Evolutionary conservation across 2,797 vertebrate species (phyloP).

Genomic region (Sebastes iracundus): DNA sequence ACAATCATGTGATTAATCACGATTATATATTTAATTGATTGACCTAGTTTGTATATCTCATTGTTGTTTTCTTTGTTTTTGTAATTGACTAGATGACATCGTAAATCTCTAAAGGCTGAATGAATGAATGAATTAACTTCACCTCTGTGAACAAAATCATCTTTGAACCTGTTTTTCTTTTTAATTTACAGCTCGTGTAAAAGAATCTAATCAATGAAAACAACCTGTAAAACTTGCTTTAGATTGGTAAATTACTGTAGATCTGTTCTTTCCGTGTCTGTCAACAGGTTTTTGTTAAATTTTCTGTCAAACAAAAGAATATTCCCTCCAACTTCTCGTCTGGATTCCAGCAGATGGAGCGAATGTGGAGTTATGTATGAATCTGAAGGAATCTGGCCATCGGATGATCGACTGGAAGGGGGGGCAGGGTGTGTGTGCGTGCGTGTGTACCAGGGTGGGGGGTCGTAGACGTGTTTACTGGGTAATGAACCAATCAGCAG

Average conservation of each 20-base stretch:
- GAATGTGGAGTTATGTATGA: slow-evolving; percentile 15
- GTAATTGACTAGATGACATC: no score
- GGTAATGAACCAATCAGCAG: slow-evolving; percentile 75
- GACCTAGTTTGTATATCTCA: no score
- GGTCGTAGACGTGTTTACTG: slow-evolving; percentile 60
- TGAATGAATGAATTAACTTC: no score
- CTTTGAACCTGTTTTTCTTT: not conserved
- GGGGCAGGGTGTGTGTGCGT: slow-evolving; percentile 32
- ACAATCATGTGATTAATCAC: no score
- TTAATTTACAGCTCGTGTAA: not conserved
- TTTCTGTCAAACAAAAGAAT: not conserved
- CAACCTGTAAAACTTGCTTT: not conserved
- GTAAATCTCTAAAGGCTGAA: no score
- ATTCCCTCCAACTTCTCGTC: not conserved
- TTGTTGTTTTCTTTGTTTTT: no score
- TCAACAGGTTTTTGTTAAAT: not conserved
- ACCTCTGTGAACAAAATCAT: no score
- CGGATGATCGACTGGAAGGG: slow-evolving; percentile 32
- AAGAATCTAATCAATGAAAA: not conserved
- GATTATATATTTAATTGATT: no score
- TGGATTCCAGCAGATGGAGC: slow-evolving; percentile 28
- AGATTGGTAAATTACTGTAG: fast-evolving
- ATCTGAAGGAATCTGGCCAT: slow-evolving; percentile 62
- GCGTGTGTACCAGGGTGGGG: slow-evolving; percentile 22
- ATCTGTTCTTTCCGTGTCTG: not conserved